These are phyloP conservation scores for Dicranocentrus wangi DNA, from an alignment of 2,888 invertebrate genomes.

Conservation along the genomic window DNA sequence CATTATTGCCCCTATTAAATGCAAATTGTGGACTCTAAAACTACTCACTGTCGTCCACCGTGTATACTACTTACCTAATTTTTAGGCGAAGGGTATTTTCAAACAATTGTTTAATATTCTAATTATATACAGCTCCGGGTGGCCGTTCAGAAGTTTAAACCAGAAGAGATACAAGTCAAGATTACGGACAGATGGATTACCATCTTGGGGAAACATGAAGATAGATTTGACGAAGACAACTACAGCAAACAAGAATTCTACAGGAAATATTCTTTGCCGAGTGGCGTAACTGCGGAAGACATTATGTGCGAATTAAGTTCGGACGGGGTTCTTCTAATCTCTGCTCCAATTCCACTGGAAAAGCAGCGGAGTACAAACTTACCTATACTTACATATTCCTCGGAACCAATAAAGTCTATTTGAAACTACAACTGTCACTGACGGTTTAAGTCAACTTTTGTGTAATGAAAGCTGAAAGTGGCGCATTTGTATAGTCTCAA, in stretches of 20 bases:
- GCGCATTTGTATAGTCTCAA: too few relatives aligned
- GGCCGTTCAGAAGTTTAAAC: constrained; percentile 52
- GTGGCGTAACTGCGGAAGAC: constrained; percentile 41
- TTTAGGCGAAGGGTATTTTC: not conserved
- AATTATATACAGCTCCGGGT: constrained; percentile 36
- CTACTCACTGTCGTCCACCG: too few relatives aligned
- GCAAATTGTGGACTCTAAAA: too few relatives aligned
- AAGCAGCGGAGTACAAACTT: too few relatives aligned
- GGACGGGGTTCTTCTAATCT: constrained; percentile 50
- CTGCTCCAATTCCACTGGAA: constrained; percentile 40
- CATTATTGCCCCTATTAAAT: too few relatives aligned
- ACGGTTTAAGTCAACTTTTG: too few relatives aligned
- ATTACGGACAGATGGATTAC: constrained; percentile 41
- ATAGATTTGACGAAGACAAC: constrained; percentile 40
- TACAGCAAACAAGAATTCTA: constrained; percentile 54
- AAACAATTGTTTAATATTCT: not conserved
- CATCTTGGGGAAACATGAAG: constrained; percentile 53
- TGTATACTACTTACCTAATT: not conserved
- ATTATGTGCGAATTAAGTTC: constrained; percentile 52
- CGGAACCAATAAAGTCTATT: too few relatives aligned
- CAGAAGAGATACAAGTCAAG: constrained; percentile 58
- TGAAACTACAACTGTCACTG: too few relatives aligned
- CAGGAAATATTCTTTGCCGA: constrained; percentile 42
- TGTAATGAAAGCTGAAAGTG: too few relatives aligned
- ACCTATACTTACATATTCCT: too few relatives aligned